These are phyloP conservation scores for Molothrus ater DNA, from an alignment of 2,797 vertebrate species.

Conservation along the genomic window DNA sequence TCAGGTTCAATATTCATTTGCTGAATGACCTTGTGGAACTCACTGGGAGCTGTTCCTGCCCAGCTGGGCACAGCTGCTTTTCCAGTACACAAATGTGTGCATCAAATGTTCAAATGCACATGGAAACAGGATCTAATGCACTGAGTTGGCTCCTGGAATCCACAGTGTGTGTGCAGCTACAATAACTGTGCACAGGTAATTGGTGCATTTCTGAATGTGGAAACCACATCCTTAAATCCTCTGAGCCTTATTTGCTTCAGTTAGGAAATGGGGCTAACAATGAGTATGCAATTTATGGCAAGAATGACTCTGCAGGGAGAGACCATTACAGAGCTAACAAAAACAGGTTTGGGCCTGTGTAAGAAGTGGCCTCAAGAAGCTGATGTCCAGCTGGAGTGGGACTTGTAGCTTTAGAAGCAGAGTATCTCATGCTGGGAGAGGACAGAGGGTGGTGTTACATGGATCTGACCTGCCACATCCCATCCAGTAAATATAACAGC, in stretches of 20 bases:
- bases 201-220: not conserved
- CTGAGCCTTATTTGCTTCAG: not conserved
- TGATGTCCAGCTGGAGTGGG: not conserved
- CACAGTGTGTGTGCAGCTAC: not conserved
- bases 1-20: not conserved
- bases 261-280: not conserved
- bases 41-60: not conserved
- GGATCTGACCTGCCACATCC: not conserved
- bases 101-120: not conserved
- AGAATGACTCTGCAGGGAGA: not conserved
- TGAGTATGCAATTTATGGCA: not conserved
- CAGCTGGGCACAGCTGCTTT: not conserved
- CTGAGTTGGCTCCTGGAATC: accelerated
- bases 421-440: not conserved
- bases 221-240: not conserved
- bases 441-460: accelerated
- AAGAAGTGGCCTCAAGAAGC: not conserved
- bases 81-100: not conserved
- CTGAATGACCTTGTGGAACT: not conserved
- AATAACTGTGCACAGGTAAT: not conserved
- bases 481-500: not conserved
- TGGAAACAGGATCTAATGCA: not conserved
- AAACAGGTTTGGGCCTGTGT: not conserved
- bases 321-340: not conserved
- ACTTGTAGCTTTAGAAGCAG: not conserved